A percentile compares a stretch with the other conserved stretches of the same genome.
Conservation (phyloP, 2,113 vertebrate genomes). For the Malurus melanocephalus region DNA sequence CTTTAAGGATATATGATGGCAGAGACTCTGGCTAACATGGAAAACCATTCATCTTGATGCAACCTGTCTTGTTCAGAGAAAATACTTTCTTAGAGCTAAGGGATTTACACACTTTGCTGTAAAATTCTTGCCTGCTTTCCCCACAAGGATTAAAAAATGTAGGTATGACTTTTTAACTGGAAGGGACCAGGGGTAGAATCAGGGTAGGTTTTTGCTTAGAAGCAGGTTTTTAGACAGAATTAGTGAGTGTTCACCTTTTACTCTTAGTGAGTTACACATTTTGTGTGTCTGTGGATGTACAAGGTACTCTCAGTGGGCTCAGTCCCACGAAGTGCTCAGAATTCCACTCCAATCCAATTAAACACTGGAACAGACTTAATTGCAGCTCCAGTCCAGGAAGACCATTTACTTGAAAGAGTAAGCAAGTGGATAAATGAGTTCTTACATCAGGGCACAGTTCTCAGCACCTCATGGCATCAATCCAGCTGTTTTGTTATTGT, state of each 20-base stretch:
- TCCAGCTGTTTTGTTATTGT: constrained; percentile 24
- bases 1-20: neutral
- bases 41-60: neutral
- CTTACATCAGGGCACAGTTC: neutral
- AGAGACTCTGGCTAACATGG: neutral
- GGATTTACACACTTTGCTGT: neutral
- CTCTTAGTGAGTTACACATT: neutral
- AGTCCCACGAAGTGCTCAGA: neutral
- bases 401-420: constrained; percentile 38
- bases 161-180: neutral
- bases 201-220: neutral
- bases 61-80: neutral
- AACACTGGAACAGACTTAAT: constrained; percentile 2
- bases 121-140: neutral
- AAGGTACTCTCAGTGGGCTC: neutral
- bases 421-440: constrained; percentile 39
- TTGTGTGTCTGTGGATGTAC: neutral
- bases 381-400: constrained; percentile 25
- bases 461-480: constrained; percentile 15
- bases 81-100: neutral
- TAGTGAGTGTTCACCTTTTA: neutral
- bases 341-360: constrained; percentile 24
- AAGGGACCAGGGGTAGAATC: neutral
- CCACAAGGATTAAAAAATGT: neutral
- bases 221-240: neutral